Evolutionary conservation across 2,888 invertebrate species (phyloP).

Genomic region (Hoplodrina blanda): DNA sequence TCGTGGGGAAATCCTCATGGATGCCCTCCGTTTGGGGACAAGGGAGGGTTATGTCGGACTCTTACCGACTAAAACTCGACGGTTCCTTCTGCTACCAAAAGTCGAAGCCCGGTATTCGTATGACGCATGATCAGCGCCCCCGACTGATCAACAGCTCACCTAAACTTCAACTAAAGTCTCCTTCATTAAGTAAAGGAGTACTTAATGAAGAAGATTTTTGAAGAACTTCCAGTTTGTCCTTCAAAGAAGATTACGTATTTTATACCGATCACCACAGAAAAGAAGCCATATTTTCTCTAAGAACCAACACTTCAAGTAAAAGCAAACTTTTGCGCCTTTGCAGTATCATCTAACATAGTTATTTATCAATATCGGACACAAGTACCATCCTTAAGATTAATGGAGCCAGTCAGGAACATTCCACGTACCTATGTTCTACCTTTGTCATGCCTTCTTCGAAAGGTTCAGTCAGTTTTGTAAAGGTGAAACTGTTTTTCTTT

Average conservation of each 20-base stretch:
- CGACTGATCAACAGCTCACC: too few species aligned
- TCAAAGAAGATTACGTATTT: not conserved
- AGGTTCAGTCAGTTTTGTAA: not conserved
- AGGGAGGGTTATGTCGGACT: too few species aligned
- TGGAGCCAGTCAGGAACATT: conserved; percentile 35
- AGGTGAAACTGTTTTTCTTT: not conserved
- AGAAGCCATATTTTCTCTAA: not conserved
- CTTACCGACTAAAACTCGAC: too few species aligned
- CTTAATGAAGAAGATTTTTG: too few species aligned
- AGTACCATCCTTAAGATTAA: conserved; percentile 49
- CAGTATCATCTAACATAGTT: conserved; percentile 29
- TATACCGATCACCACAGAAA: not conserved
- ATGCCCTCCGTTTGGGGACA: too few species aligned
- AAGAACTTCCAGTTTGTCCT: too few species aligned
- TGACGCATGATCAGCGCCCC: too few species aligned
- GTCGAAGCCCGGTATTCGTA: too few species aligned
- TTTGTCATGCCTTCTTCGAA: conserved; percentile 6
- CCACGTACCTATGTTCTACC: conserved; percentile 20
- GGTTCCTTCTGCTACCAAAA: too few species aligned
- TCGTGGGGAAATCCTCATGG: too few species aligned
- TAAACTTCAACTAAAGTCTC: too few species aligned
- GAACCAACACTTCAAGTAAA: conserved; percentile 14
- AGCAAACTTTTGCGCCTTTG: conserved; percentile 9
- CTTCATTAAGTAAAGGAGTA: too few species aligned
- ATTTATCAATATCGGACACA: conserved; percentile 52